These are phyloP conservation scores for Zalophus californianus DNA, from an alignment of 2,797 vertebrate species.

Conservation along the genomic window DNA sequence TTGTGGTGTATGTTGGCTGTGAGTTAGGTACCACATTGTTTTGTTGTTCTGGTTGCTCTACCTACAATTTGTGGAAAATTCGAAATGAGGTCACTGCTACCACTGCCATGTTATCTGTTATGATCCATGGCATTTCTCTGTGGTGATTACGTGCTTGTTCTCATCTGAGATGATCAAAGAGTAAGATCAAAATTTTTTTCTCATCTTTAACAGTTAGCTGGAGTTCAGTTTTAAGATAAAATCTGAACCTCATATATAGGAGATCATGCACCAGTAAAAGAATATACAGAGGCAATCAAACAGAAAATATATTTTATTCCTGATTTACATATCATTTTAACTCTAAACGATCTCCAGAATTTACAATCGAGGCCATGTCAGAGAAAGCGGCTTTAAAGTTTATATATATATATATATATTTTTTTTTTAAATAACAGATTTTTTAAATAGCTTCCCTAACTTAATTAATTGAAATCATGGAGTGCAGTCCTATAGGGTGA, in stretches of 20 bases:
- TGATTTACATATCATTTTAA: neutral
- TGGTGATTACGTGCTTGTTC: neutral
- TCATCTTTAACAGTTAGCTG: neutral
- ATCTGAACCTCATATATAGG: neutral
- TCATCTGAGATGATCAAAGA: neutral
- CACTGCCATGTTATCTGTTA: neutral
- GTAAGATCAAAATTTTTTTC: neutral
- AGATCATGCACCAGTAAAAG: neutral
- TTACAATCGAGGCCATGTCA: neutral
- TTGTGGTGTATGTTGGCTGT: fast-evolving
- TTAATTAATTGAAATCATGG: neutral
- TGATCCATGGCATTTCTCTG: neutral
- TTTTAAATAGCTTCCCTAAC: neutral
- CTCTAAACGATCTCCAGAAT: neutral
- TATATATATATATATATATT: neutral
- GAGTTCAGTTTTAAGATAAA: neutral
- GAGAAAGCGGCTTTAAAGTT: neutral
- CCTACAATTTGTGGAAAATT: neutral
- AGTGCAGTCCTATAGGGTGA: neutral
- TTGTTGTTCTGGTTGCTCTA: neutral
- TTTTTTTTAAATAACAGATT: neutral
- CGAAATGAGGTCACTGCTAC: neutral
- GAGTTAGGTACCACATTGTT: neutral
- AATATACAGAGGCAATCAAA: neutral
- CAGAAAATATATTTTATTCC: neutral